A percentile compares a stretch with the other conserved stretches of the same genome.
phyloP scores from a whole-genome alignment of 2,113 vertebrate species.

The Anoplopoma fimbria region DNA sequence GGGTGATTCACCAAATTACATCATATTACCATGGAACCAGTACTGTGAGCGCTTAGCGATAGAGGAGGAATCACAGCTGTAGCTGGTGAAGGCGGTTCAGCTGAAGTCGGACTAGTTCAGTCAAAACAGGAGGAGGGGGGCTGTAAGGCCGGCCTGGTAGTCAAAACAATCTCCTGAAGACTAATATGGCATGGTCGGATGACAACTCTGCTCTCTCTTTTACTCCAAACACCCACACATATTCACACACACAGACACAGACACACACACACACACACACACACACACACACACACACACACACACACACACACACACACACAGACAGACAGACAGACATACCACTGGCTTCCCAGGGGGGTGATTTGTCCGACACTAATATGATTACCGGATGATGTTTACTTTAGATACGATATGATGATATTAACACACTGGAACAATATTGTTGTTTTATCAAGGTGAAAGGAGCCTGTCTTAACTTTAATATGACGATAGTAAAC shows the following conservation, averaged over 20 bases:
- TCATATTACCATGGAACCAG: constrained; percentile 51
- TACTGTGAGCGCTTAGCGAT: not conserved
- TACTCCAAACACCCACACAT: constrained; percentile 25
- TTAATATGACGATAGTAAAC: constrained; percentile 29
- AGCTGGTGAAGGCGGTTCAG: constrained; percentile 45
- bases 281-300: constrained; percentile 54
- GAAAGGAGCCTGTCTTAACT: too few relatives aligned
- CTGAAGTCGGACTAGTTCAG: constrained; percentile 50
- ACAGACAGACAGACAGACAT: constrained; percentile 47
- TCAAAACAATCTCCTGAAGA: constrained; percentile 79
- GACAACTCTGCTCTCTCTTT: constrained; percentile 63
- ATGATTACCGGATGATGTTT: constrained; percentile 77
- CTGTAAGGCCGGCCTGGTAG: constrained; percentile 57
- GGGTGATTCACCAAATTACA: constrained; percentile 60
- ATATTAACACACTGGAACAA: constrained; percentile 60
- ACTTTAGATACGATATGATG: constrained; percentile 65
- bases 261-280: constrained; percentile 35
- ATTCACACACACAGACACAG: constrained; percentile 35
- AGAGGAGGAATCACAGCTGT: constrained; percentile 59
- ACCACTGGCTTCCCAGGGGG: constrained; percentile 61
- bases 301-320: constrained; percentile 37
- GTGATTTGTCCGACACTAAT: constrained; percentile 78
- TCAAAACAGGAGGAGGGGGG: constrained; percentile 61
- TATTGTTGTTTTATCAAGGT: constrained; percentile 57
- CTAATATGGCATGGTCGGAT: constrained; percentile 71